Base-by-base conservation (phyloP, 1,140 invertebrate genomes). In the Samia ricini region DNA sequence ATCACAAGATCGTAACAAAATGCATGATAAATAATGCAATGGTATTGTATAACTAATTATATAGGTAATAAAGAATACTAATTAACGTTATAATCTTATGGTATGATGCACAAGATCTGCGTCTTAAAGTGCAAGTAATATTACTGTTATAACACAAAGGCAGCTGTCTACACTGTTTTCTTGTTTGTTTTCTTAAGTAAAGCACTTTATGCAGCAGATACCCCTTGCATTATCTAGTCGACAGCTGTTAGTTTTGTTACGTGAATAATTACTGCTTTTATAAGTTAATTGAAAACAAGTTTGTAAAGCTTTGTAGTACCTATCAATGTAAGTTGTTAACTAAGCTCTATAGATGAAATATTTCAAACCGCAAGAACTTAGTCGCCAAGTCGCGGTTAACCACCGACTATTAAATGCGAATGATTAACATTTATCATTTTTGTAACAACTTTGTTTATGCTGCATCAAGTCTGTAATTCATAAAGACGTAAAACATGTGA, bases 81-180 rank as follows among this genome's bases (percentile, higher is more conserved):
- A 55, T 55, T 52, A 52, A 3, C 19, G 20, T 12, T 22, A 12
- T 21, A 20, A 20, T 12, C 10, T 20, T 10, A 52, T 20, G 4
- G 20, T 21, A 52, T 20, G 50, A 20, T 29, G 26, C 19, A 18
- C 19, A 52, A 52, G 50, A 21, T 4, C 22, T 10, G 18, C 2
- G 21, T 8, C 19, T 52, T 64, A 55, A 67, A 63, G 54, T 66
- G 24, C 68, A 15, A 10, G 52, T 55, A 24, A 55, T 5, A 24
- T 12, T 23, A 24, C 4, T 19, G n/a, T 49, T 10, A 23, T 15
- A 10, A 22, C 20, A 24, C 15, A 6, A 55, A 48, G 51, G 55
- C 71, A 68, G 69, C 68, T 69, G 74, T 65, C 61, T 65, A 64
- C 61, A 63, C 21, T 65, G 60, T 26, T 68, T 66, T 66, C 57